Evolutionary conservation across 2,888 invertebrate species (phyloP).

Genomic region (Platycnemis pennipes): DNA sequence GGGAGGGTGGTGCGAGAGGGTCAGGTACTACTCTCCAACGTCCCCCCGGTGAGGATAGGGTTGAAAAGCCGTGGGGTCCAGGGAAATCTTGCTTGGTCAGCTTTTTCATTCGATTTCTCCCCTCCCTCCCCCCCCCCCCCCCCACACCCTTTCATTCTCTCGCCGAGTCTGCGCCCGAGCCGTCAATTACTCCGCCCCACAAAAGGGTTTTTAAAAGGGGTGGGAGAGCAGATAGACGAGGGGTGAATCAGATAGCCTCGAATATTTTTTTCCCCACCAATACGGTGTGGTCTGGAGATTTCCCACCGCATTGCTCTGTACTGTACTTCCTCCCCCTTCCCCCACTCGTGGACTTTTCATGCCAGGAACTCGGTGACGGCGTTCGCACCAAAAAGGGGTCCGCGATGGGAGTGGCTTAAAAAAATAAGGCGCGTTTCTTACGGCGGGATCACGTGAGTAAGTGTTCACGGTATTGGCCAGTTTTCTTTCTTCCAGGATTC

Average conservation of each 20-base stretch:
- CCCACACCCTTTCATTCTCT: not conserved
- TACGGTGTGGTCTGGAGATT: not conserved
- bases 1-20: not conserved
- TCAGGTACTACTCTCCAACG: not conserved
- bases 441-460: not conserved
- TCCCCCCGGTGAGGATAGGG: not conserved
- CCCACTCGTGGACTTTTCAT: not conserved
- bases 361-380: not conserved
- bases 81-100: constrained; percentile 64
- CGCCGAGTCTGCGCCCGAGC: constrained; percentile 39
- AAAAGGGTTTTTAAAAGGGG: not conserved
- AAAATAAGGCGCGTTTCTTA: not conserved
- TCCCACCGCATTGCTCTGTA: not conserved
- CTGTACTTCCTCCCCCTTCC: no score
- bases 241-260: constrained; percentile 28
- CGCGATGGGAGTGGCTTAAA: constrained; percentile 7
- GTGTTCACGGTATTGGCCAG: not conserved
- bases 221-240: not conserved
- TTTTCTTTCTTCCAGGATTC: not conserved
- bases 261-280: constrained; percentile 47
- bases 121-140: not conserved
- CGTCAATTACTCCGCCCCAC: constrained; percentile 51
- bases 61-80: not conserved
- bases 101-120: constrained; percentile 35
- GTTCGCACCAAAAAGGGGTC: not conserved